A percentile compares a stretch with the other conserved stretches of the same genome.
phyloP scores from a whole-genome alignment of 1,140 invertebrate genomes.

The Brachionus koreanus region DNA sequence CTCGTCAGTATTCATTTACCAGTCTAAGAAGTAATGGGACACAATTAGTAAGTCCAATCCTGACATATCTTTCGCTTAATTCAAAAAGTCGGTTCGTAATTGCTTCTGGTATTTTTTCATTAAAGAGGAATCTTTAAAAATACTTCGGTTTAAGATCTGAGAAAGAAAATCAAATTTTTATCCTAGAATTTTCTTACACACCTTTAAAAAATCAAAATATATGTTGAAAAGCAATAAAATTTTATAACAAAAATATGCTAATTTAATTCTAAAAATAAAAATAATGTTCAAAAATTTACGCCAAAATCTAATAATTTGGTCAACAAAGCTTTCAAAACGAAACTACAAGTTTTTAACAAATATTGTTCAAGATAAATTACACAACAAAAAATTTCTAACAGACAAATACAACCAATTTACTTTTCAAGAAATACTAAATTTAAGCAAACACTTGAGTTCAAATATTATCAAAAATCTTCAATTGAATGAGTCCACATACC shows the following conservation, averaged over 20 bases:
- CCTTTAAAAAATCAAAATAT: too few relatives aligned
- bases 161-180: too few relatives aligned
- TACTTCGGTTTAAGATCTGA: too few relatives aligned
- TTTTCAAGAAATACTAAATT: neutral
- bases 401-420: conserved; percentile 1
- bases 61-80: too few relatives aligned
- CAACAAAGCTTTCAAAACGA: neutral
- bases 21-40: too few relatives aligned
- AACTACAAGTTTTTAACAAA: neutral
- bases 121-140: too few relatives aligned
- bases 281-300: neutral
- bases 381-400: neutral
- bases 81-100: too few relatives aligned
- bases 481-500: neutral
- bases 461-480: neutral
- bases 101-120: too few relatives aligned
- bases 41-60: too few relatives aligned
- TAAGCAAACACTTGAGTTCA: neutral
- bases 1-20: too few relatives aligned
- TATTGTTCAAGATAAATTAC: neutral
- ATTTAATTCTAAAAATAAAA: neutral
- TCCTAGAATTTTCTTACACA: too few relatives aligned
- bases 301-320: neutral
- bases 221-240: neutral
- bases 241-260: neutral